These are phyloP conservation scores for Engraulis encrasicolus DNA, from an alignment of 2,113 vertebrate species.

Conservation along the genomic window DNA sequence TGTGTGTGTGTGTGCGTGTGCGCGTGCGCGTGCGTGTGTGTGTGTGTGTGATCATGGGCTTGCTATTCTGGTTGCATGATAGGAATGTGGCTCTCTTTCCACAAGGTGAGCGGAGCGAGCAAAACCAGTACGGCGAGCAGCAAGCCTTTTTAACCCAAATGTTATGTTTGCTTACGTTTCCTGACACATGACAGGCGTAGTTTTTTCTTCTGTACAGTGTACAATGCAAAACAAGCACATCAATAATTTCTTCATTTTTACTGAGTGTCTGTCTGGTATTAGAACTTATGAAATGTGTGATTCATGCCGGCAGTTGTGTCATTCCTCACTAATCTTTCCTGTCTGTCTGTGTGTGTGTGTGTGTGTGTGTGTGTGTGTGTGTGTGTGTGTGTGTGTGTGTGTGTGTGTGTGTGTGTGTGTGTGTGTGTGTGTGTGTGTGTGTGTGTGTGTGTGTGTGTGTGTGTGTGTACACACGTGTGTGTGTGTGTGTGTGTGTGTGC, in stretches of 20 bases:
- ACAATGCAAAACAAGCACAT: neutral
- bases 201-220: conserved; percentile 20
- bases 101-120: conserved; percentile 63
- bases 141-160: conserved; percentile 28
- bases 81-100: conserved; percentile 52
- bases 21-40: no score
- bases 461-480: neutral
- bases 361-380: no score
- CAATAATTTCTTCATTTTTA: neutral
- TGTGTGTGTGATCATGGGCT: conserved; percentile 15
- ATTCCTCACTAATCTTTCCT: no score
- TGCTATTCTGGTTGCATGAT: conserved; percentile 44
- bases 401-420: no score
- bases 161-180: conserved; percentile 26
- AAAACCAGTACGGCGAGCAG: conserved; percentile 68
- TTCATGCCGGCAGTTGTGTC: no score
- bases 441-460: no score
- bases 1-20: no score
- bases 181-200: neutral
- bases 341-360: no score
- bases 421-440: no score
- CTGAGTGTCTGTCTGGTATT: no score
- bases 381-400: no score
- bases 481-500: neutral
- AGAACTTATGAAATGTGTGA: no score